A percentile compares a stretch with the other conserved stretches of the same genome.
phyloP scores from a whole-genome alignment of 2,888 invertebrate genomes.

The Eupithecia subfuscata region DNA sequence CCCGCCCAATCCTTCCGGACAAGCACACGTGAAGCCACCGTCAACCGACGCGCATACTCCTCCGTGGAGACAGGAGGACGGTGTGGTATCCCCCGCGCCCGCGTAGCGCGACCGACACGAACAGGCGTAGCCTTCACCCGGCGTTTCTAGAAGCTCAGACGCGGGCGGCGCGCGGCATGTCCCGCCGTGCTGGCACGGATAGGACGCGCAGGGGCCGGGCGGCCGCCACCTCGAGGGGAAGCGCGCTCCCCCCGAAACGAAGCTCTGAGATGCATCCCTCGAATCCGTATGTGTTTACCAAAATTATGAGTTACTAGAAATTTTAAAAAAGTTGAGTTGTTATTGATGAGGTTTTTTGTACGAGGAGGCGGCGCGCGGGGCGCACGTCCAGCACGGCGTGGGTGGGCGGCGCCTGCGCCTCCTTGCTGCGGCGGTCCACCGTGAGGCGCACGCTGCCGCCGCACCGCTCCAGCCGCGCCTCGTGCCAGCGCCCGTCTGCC shows the following conservation, averaged over 20 bases:
- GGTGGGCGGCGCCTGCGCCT: conserved; percentile 87
- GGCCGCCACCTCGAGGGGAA: conserved; percentile 86
- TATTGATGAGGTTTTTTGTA: not conserved
- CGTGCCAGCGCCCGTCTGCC: conserved; percentile 87
- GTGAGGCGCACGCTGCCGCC: conserved; percentile 91
- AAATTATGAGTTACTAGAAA: not conserved
- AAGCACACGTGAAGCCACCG: conserved; percentile 89
- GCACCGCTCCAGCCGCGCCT: conserved; percentile 91
- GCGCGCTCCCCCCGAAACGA: conserved; percentile 87
- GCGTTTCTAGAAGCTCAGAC: conserved; percentile 30
- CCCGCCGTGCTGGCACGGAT: conserved; percentile 80
- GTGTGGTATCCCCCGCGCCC: conserved; percentile 96
- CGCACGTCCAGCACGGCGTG: conserved; percentile 93
- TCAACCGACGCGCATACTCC: conserved; percentile 84
- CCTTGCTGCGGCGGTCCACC: conserved; percentile 92
- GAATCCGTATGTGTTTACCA: conserved; percentile 88
- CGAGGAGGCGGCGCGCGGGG: conserved; percentile 89
- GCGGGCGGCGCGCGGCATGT: conserved; percentile 82
- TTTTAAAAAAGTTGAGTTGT: not conserved
- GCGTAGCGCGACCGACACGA: conserved; percentile 90
- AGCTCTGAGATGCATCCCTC: conserved; percentile 96
- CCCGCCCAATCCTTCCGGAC: conserved; percentile 88
- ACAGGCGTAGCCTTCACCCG: conserved; percentile 87
- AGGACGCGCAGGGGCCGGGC: conserved; percentile 69
- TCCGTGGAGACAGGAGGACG: conserved; percentile 93